These are phyloP conservation scores for Tetropium fuscum DNA, from an alignment of 2,888 invertebrate genomes.

Conservation along the genomic window DNA sequence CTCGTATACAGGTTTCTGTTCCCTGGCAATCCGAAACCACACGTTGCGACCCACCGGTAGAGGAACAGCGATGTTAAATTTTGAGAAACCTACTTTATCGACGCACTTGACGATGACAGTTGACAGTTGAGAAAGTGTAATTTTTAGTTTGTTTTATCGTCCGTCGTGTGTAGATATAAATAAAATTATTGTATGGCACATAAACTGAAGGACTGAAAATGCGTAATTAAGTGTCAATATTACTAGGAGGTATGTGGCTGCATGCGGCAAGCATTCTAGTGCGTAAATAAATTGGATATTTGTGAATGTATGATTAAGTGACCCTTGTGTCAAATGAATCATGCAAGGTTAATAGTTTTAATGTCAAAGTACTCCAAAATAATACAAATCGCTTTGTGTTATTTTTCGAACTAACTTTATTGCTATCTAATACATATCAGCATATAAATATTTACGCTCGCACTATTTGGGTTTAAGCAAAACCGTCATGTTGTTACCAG, in stretches of 20 bases:
- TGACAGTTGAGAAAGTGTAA: constrained; percentile 29
- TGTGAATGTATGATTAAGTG: constrained; percentile 46
- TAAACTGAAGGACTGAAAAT: constrained; percentile 36
- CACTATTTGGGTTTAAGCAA: constrained; percentile 21
- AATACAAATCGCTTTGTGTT: constrained; percentile 47
- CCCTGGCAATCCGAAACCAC: no score
- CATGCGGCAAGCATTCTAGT: constrained; percentile 37
- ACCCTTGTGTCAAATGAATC: constrained; percentile 59
- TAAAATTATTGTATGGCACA: constrained; percentile 36
- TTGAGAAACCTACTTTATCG: not conserved
- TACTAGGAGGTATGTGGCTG: constrained; percentile 45
- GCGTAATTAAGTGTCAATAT: constrained; percentile 44
- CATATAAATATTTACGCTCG: constrained; percentile 43
- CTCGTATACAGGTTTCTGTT: no score
- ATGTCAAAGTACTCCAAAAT: constrained; percentile 55
- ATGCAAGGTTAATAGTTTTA: constrained; percentile 61
- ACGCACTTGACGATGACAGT: constrained; percentile 1
- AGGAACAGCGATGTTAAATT: not conserved
- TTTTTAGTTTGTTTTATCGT: constrained; percentile 29
- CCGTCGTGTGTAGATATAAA: constrained; percentile 41
- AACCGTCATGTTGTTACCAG: constrained; percentile 40
- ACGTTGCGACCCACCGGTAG: no score
- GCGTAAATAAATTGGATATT: constrained; percentile 38
- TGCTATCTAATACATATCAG: constrained; percentile 43
- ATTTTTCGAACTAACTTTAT: constrained; percentile 38